Percentiles rank a stretch among this genome's conserved stretches.
These are phyloP conservation scores for Ophonus ardosiacus DNA, from an alignment of 2,888 invertebrate species.

Conservation along the genomic window DNA sequence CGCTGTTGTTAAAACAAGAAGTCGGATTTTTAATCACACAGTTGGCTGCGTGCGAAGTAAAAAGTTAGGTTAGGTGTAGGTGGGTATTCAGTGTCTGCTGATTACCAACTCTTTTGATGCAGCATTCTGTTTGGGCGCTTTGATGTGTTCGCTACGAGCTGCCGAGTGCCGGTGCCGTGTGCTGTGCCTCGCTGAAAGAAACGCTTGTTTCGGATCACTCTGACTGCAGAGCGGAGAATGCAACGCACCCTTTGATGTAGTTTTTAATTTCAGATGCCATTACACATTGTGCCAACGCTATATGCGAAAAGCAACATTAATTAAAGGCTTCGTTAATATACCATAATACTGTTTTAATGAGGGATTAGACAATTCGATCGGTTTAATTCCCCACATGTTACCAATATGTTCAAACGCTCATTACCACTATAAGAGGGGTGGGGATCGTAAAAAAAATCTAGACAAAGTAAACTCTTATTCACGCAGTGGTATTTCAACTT, in stretches of 20 bases:
- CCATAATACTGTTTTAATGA: neutral
- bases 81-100: conserved; percentile 53
- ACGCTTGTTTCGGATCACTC: conserved; percentile 36
- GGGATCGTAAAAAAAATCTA: too few species aligned
- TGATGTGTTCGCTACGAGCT: conserved; percentile 20
- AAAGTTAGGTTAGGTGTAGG: conserved; percentile 52
- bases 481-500: too few species aligned
- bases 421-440: too few species aligned
- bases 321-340: neutral
- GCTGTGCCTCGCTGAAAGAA: conserved; percentile 7
- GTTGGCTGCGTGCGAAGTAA: conserved; percentile 48
- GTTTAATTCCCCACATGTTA: too few species aligned
- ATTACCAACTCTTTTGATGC: conserved; percentile 50
- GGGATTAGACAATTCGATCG: neutral
- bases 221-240: conserved; percentile 3
- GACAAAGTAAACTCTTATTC: too few species aligned
- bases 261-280: conserved; percentile 37
- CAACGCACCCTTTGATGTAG: conserved; percentile 37
- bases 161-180: neutral
- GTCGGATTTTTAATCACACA: conserved; percentile 57
- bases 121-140: conserved; percentile 50
- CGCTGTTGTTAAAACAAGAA: conserved; percentile 53
- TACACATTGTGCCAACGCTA: neutral
- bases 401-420: too few species aligned
- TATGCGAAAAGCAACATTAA: neutral